Percentiles rank a stretch among this genome's conserved stretches.
Evolutionary conservation across 92 coral and sea anemone genomes (phyloP).

Genomic region (Phenganax subtilis): DNA sequence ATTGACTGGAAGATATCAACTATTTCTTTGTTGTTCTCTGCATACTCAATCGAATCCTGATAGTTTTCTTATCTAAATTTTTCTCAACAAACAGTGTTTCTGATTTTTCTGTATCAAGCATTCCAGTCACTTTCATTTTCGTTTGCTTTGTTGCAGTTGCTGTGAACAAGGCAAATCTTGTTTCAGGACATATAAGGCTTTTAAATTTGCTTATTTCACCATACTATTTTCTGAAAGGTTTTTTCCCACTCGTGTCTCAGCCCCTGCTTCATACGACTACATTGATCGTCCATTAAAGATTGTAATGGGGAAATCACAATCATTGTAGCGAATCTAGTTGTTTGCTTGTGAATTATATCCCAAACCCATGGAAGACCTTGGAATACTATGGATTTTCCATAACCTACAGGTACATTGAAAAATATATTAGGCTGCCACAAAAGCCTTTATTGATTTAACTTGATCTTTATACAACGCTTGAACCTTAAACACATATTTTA

Average conservation of each 20-base stretch:
- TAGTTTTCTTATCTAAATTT: background rate
- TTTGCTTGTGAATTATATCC: background rate
- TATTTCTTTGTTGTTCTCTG: no score
- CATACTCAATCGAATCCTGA: background rate
- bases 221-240: constrained; percentile 24
- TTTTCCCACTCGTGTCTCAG: constrained; percentile 12
- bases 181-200: constrained; percentile 10
- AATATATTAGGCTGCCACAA: background rate
- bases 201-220: constrained; percentile 15
- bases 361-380: background rate
- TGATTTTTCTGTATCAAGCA: background rate
- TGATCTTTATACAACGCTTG: background rate
- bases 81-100: constrained; percentile 14
- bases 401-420: background rate
- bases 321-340: background rate
- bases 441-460: background rate
- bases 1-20: no score
- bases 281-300: background rate
- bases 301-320: background rate
- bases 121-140: background rate
- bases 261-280: background rate
- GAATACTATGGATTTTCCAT: background rate
- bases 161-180: constrained; percentile 25
- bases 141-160: constrained; percentile 22
- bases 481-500: background rate